Evolutionary conservation across 2,888 invertebrate genomes (phyloP).

Genomic region (Coenonympha arcania): DNA sequence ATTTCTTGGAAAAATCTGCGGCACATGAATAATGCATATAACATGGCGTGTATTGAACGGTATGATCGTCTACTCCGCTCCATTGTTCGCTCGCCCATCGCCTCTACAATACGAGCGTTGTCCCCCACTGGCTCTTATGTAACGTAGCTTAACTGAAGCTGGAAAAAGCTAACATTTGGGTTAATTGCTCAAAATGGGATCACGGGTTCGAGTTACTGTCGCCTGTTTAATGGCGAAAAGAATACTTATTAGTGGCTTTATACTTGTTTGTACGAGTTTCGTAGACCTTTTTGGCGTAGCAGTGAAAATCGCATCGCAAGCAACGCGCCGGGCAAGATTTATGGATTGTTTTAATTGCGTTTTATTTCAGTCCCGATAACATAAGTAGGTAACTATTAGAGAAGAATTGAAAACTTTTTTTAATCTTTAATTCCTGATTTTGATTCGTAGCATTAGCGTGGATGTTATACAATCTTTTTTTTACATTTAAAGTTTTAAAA

Average conservation of each 20-base stretch:
- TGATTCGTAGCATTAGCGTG: too few species aligned
- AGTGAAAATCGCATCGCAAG: not conserved
- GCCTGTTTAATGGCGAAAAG: slow-evolving; percentile 7
- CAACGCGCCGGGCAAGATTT: not conserved
- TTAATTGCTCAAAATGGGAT: slow-evolving; percentile 23
- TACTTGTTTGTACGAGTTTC: slow-evolving; percentile 2
- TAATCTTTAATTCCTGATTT: too few species aligned
- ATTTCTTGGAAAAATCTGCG: slow-evolving; percentile 24
- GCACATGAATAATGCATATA: slow-evolving; percentile 29
- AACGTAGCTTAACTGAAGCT: slow-evolving; percentile 21
- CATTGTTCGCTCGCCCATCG: slow-evolving; percentile 26
- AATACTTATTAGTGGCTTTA: slow-evolving; percentile 1
- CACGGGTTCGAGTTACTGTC: slow-evolving; percentile 7
- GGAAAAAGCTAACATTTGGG: slow-evolving; percentile 25
- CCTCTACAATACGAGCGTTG: slow-evolving; percentile 24
- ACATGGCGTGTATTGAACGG: slow-evolving; percentile 29
- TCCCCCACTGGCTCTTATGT: slow-evolving; percentile 25
- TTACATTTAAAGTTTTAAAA: too few species aligned
- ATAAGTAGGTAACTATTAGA: too few species aligned
- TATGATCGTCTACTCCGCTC: slow-evolving; percentile 28
- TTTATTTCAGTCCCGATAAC: too few species aligned
- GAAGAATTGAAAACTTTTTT: too few species aligned
- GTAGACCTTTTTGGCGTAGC: slow-evolving; percentile 1
- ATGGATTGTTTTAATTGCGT: too few species aligned
- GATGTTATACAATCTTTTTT: too few species aligned